phyloP scores from a whole-genome alignment of 1,140 invertebrate genomes.

The Drosophila takahashii region DNA sequence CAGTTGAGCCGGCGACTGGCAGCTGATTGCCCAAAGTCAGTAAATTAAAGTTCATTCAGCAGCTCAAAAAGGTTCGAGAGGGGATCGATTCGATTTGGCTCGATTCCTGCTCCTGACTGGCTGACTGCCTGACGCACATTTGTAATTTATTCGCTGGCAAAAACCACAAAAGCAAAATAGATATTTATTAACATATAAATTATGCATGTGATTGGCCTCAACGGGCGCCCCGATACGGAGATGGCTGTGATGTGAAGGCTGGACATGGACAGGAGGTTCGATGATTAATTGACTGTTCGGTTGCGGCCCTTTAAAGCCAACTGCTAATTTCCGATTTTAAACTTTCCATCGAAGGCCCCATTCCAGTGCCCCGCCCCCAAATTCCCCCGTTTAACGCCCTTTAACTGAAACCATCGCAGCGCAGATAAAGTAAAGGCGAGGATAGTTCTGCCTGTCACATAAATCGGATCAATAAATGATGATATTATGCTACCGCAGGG shows the following conservation, averaged over 20 bases:
- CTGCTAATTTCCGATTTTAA: constrained; percentile 46
- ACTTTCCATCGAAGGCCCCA: neutral
- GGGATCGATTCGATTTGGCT: constrained; percentile 21
- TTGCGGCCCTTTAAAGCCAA: constrained; percentile 31
- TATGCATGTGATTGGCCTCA: constrained; percentile 78
- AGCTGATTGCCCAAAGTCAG: constrained; percentile 81
- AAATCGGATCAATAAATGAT: constrained; percentile 84
- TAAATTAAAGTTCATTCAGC: constrained; percentile 78
- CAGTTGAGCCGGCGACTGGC: constrained; percentile 61
- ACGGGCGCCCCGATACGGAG: constrained; percentile 16
- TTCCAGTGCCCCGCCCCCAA: neutral
- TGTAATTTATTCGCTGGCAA: constrained; percentile 79
- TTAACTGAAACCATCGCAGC: constrained; percentile 33
- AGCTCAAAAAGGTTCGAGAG: constrained; percentile 35
- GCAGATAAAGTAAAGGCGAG: constrained; percentile 67
- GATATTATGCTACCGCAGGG: constrained; percentile 82
- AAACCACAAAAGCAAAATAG: constrained; percentile 81
- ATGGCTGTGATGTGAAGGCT: neutral
- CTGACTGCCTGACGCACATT: constrained; percentile 56
- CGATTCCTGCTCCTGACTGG: constrained; percentile 18
- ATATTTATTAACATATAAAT: constrained; percentile 83
- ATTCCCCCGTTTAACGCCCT: constrained; percentile 14
- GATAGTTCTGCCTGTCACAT: constrained; percentile 82
- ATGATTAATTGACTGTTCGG: constrained; percentile 66
- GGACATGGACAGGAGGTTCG: constrained; percentile 22